These are phyloP conservation scores for Elysia crispata DNA, from an alignment of 2,888 invertebrate genomes.

Conservation along the genomic window DNA sequence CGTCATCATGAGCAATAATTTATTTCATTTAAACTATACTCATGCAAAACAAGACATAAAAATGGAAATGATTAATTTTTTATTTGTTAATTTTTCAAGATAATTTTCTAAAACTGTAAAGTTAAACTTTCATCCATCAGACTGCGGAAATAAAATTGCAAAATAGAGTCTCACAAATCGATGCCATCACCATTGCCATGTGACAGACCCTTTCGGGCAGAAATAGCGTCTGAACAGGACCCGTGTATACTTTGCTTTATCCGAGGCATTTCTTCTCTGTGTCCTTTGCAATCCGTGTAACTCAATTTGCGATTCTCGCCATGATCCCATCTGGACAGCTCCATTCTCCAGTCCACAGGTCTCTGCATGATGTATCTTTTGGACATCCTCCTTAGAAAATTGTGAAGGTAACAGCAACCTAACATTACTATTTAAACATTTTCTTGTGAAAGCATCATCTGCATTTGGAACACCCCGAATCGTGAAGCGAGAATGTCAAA, in stretches of 20 bases:
- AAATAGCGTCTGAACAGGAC: neutral
- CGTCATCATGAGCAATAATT: neutral
- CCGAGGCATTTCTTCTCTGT: slow-evolving; percentile 5
- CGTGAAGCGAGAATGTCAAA: neutral
- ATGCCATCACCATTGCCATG: neutral
- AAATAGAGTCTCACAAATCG: neutral
- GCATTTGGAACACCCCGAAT: slow-evolving; percentile 10
- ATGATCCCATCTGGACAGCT: neutral
- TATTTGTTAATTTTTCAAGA: neutral
- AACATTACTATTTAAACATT: neutral
- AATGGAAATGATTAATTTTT: neutral
- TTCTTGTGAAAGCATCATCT: slow-evolving; percentile 11
- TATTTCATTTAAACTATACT: neutral
- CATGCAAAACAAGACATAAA: neutral
- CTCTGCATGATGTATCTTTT: slow-evolving; percentile 1
- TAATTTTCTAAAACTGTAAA: neutral
- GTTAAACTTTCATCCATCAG: too few species aligned
- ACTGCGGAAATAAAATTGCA: too few species aligned
- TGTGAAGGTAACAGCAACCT: slow-evolving; percentile 12
- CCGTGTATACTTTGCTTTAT: neutral
- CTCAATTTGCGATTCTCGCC: slow-evolving; percentile 9
- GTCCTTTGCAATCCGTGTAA: neutral
- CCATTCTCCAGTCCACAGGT: slow-evolving; percentile 13
- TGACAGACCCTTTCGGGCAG: neutral
- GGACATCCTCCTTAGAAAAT: neutral